Evolutionary conservation across 2,888 invertebrate genomes (phyloP).

Genomic region (Phrixothrix hirtus): DNA sequence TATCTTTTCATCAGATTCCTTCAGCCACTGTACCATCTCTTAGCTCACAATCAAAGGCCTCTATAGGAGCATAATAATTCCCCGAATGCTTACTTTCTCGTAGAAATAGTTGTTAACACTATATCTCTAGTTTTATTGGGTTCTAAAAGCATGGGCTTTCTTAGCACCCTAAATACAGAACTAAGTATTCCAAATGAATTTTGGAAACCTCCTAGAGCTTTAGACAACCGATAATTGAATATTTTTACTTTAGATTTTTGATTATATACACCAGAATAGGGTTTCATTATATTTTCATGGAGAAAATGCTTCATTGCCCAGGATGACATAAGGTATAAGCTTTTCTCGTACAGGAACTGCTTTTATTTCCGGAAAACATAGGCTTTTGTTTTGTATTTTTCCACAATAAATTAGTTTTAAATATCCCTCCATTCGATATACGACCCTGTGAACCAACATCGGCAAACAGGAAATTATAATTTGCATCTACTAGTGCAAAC

Average conservation of each 20-base stretch:
- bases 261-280: conserved; percentile 38
- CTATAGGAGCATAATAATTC: conserved; percentile 32
- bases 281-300: conserved; percentile 40
- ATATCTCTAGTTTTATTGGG: too few species aligned
- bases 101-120: conserved; percentile 32
- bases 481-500: conserved; percentile 29
- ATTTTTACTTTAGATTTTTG: conserved; percentile 38
- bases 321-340: conserved; percentile 10
- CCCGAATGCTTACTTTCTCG: conserved; percentile 33
- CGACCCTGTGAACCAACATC: conserved; percentile 34
- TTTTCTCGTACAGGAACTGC: conserved; percentile 31
- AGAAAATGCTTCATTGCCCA: conserved; percentile 41
- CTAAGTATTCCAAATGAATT: conserved; percentile 26
- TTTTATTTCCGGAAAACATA: conserved; percentile 26
- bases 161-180: conserved; percentile 33
- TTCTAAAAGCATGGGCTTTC: conserved; percentile 37
- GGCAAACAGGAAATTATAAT: conserved; percentile 30
- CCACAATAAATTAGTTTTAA: conserved; percentile 21
- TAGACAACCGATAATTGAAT: conserved; percentile 41
- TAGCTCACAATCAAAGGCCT: conserved; percentile 34
- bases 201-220: conserved; percentile 27
- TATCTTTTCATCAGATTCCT: conserved; percentile 37
- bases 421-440: conserved; percentile 33
- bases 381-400: conserved; percentile 8
- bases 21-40: conserved; percentile 34